phyloP scores from a whole-genome alignment of 2,113 vertebrate genomes.

The Alligator mississippiensis region DNA sequence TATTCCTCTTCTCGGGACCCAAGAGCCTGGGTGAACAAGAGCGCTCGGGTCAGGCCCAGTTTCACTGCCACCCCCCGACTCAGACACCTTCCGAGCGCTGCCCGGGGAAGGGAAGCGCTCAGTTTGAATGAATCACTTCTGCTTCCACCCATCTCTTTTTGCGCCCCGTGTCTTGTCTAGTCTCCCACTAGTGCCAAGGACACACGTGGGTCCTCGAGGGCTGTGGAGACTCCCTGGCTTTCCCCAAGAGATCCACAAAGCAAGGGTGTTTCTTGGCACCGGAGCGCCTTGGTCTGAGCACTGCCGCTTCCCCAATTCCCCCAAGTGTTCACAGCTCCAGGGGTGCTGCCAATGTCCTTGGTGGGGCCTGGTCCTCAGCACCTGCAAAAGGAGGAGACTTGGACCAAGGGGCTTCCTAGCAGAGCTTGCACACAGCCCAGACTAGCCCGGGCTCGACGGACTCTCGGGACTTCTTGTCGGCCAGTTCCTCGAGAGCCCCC shows the following conservation, averaged over 20 bases:
- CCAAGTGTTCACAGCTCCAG: too few relatives aligned
- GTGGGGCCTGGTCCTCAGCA: not conserved
- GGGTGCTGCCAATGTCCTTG: not conserved
- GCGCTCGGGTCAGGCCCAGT: not conserved
- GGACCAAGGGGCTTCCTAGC: conserved; percentile 14
- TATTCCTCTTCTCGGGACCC: not conserved
- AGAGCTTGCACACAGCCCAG: not conserved
- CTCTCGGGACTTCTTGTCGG: not conserved
- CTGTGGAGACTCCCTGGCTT: not conserved
- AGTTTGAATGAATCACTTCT: conserved; percentile 32
- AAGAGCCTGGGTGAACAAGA: not conserved
- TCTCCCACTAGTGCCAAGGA: not conserved
- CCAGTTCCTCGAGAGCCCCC: not conserved
- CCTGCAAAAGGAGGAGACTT: not conserved
- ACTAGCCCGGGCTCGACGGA: too few relatives aligned
- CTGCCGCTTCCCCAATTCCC: not conserved
- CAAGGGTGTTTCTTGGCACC: not conserved
- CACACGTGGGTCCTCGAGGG: not conserved
- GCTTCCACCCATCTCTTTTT: conserved; percentile 8
- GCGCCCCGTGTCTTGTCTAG: conserved; percentile 52
- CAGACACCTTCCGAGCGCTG: not conserved
- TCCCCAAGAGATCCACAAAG: accelerated
- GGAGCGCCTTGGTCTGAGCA: not conserved
- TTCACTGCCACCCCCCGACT: conserved; percentile 10
- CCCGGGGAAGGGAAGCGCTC: conserved; percentile 45